Evolutionary conservation across 2,888 invertebrate species (phyloP).

Genomic region (Pyrrhia umbra): DNA sequence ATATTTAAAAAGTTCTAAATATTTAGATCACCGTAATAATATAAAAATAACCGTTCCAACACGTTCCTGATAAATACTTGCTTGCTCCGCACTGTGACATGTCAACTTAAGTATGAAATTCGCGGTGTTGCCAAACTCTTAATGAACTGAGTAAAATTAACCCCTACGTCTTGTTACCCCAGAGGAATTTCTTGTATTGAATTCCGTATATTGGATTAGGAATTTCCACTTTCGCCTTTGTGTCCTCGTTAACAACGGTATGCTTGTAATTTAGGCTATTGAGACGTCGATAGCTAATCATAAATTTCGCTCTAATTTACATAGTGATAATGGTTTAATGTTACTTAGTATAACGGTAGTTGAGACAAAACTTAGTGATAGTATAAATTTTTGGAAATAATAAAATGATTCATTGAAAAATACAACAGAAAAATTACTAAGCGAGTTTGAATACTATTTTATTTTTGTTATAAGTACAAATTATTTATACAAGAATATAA

Average conservation of each 20-base stretch:
- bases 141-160: constrained; percentile 70
- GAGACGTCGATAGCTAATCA: constrained; percentile 32
- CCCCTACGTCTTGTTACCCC: constrained; percentile 60
- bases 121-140: constrained; percentile 60
- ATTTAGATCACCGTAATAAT: too few relatives aligned
- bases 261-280: constrained; percentile 51
- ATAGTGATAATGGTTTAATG: neutral
- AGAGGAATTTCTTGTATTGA: constrained; percentile 69
- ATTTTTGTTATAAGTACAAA: neutral
- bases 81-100: constrained; percentile 31
- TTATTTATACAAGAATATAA: neutral
- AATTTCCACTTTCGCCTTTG: constrained; percentile 67
- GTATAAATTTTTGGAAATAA: neutral
- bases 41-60: too few relatives aligned
- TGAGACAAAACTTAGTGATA: too few relatives aligned
- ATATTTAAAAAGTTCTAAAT: too few relatives aligned
- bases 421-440: neutral
- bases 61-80: constrained; percentile 15
- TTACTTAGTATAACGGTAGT: neutral
- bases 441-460: neutral
- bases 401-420: neutral
- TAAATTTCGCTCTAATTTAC: constrained; percentile 33
- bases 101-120: constrained; percentile 43
- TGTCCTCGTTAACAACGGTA: constrained; percentile 49
- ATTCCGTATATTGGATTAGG: constrained; percentile 67